These are phyloP conservation scores for Paracanthobrama guichenoti DNA, from an alignment of 2,113 vertebrate species.

Conservation along the genomic window DNA sequence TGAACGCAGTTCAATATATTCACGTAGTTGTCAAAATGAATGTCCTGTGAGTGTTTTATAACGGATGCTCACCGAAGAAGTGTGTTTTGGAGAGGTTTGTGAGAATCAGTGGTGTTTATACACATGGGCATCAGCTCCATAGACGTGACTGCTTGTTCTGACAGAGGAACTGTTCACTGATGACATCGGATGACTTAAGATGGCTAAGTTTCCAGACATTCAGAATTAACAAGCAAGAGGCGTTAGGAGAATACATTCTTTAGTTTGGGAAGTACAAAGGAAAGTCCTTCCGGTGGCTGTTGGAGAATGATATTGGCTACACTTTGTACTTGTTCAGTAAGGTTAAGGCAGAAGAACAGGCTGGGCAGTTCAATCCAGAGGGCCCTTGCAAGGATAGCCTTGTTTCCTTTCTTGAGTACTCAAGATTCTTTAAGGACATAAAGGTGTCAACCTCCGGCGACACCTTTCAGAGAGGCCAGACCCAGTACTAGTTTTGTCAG, in stretches of 20 bases:
- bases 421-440: neutral
- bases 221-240: neutral
- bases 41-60: too few species aligned
- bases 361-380: neutral
- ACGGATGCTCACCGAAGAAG: too few species aligned
- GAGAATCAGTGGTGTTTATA: too few species aligned
- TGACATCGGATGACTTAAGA: too few species aligned
- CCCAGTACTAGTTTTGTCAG: neutral
- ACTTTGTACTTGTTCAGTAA: neutral
- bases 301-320: neutral
- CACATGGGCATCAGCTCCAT: too few species aligned
- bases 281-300: too few species aligned
- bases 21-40: too few species aligned
- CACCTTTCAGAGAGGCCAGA: neutral
- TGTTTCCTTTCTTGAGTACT: neutral
- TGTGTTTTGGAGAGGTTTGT: too few species aligned
- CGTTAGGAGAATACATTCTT: neutral
- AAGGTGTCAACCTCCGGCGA: neutral
- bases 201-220: too few species aligned
- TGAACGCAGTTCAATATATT: too few species aligned
- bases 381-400: neutral
- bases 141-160: too few species aligned
- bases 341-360: neutral
- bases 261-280: neutral
- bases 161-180: too few species aligned